Evolutionary conservation across 1,140 invertebrate species (phyloP), one percentile per base, ranked within the genome.

Genomic region (Pogonognathellus flavescens): DNA sequence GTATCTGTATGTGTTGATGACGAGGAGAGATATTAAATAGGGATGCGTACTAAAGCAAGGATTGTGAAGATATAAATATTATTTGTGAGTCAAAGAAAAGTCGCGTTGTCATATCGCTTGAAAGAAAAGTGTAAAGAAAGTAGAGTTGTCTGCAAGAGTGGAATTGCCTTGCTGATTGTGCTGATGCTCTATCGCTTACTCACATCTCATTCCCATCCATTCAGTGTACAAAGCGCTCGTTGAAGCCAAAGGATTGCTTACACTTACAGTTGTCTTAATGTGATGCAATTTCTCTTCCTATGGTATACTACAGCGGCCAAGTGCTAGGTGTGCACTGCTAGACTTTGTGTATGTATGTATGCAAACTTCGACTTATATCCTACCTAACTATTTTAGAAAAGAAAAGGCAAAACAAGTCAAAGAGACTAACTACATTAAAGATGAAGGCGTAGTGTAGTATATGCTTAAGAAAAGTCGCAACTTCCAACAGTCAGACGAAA

Each of bases 181-280:
- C 41, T 76, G 70, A 76, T 76, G 70, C 70, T 76, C 70, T 76
- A 76, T 76, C 70, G 70, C 70, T 76, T 76, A 76, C 70, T 76
- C 70, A 49, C 70, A 76, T 76, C 70, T 76, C 70, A 76, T 76
- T 76, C 70, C 41, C 70, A 76, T 76, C 70, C 70, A 76, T 76
- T 41, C 70, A 76, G 20, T 76, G 70, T 76, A 76, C 25, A 76
- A 76, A 76, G 41, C 31, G 70, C 31, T 76, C 70, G 70, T 41
- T 76, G 25, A 76, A 76, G 70, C 70, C 70, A 41, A 66, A 76
- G 70, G 70, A 76, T 76, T 76, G 70, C 70, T 76, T 76, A 76
- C 70, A 76, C 25, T 76, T 50, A 76, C 70, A 76, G 31, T 76
- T 50, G 70, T 76, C 70, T 50, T 76, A 76, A 76, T 76, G 70